These are phyloP conservation scores for Drosophila carrolli DNA, from an alignment of 1,140 invertebrate genomes.

Conservation along the genomic window DNA sequence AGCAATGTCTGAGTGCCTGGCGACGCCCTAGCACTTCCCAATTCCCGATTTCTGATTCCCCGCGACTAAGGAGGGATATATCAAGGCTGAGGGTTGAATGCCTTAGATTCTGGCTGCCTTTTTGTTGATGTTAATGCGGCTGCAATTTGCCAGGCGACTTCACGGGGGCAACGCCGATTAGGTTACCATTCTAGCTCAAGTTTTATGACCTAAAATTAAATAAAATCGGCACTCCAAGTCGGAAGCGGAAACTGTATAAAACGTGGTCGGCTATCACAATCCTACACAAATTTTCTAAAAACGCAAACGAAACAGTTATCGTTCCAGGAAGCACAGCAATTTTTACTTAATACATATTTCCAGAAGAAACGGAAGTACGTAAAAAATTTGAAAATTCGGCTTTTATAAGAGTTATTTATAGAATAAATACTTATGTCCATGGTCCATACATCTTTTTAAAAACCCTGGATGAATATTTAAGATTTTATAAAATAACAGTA, in stretches of 20 bases:
- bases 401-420: too few species aligned
- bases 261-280: not conserved
- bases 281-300: not conserved
- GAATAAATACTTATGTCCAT: too few species aligned
- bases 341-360: too few species aligned
- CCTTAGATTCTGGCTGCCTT: not conserved
- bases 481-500: too few species aligned
- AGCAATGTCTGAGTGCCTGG: slow-evolving; percentile 48
- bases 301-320: too few species aligned
- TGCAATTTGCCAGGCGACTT: slow-evolving; percentile 44
- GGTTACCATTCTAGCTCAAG: slow-evolving; percentile 38
- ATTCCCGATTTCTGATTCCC: not conserved
- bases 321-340: too few species aligned
- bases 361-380: too few species aligned
- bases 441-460: too few species aligned
- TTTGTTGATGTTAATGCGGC: slow-evolving; percentile 17
- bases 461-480: too few species aligned
- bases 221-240: not conserved
- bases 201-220: slow-evolving; percentile 23
- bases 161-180: slow-evolving; percentile 36
- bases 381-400: too few species aligned
- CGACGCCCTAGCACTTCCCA: slow-evolving; percentile 29
- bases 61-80: slow-evolving; percentile 9
- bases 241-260: slow-evolving; percentile 19
- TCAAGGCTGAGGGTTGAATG: slow-evolving; percentile 47